A percentile compares a stretch with the other conserved stretches of the same genome.
phyloP scores from a whole-genome alignment of 2,797 vertebrate genomes.

The Acanthurus leucopareius region DNA sequence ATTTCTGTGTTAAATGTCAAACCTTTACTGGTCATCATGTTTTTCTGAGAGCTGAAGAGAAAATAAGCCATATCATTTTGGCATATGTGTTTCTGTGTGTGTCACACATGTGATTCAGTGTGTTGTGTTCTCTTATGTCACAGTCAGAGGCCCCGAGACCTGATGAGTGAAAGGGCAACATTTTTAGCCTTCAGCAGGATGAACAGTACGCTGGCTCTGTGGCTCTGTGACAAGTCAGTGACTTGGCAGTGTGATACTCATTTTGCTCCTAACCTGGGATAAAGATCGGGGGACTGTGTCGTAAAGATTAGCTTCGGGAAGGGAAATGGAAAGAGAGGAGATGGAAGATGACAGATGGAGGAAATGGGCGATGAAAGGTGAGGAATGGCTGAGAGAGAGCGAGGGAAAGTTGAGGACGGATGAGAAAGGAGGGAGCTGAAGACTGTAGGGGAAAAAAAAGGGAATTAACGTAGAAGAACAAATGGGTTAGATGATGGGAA shows the following conservation, averaged over 20 bases:
- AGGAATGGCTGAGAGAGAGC: not conserved
- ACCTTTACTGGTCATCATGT: not conserved
- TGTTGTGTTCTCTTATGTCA: not conserved
- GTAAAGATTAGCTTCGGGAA: not conserved
- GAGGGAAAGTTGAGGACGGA: not conserved
- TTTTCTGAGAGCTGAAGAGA: not conserved
- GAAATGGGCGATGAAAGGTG: not conserved
- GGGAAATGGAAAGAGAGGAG: not conserved
- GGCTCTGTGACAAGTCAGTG: slow-evolving; percentile 31
- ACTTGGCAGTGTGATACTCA: slow-evolving; percentile 20
- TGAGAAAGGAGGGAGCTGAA: not conserved
- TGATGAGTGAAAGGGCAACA: slow-evolving; percentile 13
- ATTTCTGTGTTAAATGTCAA: not conserved
- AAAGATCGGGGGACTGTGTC: slow-evolving; percentile 9
- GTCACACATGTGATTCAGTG: slow-evolving; percentile 11
- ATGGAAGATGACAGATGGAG: slow-evolving; percentile 3
- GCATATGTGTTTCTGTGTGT: slow-evolving; percentile 14
- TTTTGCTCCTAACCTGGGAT: slow-evolving; percentile 21
- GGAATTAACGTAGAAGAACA: slow-evolving; percentile 27
- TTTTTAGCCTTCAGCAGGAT: slow-evolving; percentile 22
- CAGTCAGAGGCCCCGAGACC: not conserved
- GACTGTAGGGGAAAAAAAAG: slow-evolving; percentile 1
- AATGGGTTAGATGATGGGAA: slow-evolving; percentile 20
- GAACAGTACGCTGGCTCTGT: slow-evolving; percentile 28
- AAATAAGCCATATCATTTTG: not conserved